Base-by-base conservation (phyloP, 2,888 invertebrate species). In the Polia nebulosa region DNA sequence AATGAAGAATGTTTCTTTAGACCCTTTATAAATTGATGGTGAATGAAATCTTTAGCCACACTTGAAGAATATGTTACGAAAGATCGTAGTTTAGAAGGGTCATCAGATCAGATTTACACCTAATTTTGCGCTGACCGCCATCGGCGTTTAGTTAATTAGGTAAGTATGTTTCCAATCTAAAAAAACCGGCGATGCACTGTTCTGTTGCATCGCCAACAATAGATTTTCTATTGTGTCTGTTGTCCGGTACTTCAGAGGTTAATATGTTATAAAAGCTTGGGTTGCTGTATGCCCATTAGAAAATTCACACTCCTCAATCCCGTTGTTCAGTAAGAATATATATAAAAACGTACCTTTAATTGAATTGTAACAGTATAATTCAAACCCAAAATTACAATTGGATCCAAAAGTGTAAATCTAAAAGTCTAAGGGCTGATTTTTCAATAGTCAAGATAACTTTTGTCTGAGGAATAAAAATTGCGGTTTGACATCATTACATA, bases 31-130 rank as follows among this genome's bases (percentile, higher is more conserved):
- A 41, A 34, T 32, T 51, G 55, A 47, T 49, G 41, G 61, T 83
- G 75, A 86, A 87, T 78, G 77, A 67, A 68, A 79, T 85, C 82
- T 85, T 90, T 89, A 87, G 85, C 81, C 82, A 87, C 87, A 87
- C 84, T 61, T 36, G 41, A 55, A 58, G 63, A 52, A 32, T 63
- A 34, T 32, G 9, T 45, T 49, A 25, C 13, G 6, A 59, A 52
- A 39, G 9, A 47, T 20, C 6, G 1, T 25, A 22, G 29, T 22
- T 27, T 39, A 7, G 1, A 34, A 57, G 1, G 27, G 2, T 45
- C 56, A 59, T 66, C 52, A 39, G 27, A 32, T 55, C 39, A 70
- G 27, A 32, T 45, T 57, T 32, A 17, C 15, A 5, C 36, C 36
- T 13, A 1, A 39, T 17, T 39, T 39, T 39, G 17, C n/a, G n/a